These are phyloP conservation scores for Ptychochromis oligacanthus DNA, from an alignment of 2,113 vertebrate genomes.

Conservation along the genomic window DNA sequence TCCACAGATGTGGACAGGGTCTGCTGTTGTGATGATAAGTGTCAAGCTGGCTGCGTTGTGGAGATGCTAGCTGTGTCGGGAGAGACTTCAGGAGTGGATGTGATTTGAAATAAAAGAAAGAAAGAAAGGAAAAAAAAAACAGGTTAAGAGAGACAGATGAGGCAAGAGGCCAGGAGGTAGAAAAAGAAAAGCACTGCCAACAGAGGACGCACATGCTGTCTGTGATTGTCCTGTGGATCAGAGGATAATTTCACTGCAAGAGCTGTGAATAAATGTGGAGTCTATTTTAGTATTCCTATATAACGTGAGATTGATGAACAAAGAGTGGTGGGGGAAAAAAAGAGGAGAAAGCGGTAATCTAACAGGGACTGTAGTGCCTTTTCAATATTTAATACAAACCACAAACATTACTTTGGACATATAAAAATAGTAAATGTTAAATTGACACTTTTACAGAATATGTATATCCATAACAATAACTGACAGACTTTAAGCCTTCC, in stretches of 20 bases:
- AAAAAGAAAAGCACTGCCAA: background rate
- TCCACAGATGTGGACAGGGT: slow-evolving; percentile 1
- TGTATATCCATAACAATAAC: background rate
- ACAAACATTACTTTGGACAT: background rate
- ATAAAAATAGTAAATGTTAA: background rate
- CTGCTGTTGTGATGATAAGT: slow-evolving; percentile 27
- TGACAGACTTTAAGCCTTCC: background rate
- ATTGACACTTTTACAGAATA: background rate
- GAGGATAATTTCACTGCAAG: background rate
- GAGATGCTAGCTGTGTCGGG: background rate
- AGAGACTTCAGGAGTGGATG: slow-evolving; percentile 17
- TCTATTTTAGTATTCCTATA: background rate
- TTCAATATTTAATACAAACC: background rate
- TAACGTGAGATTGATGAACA: background rate
- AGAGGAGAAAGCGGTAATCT: background rate
- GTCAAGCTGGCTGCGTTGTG: background rate
- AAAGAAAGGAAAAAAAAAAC: background rate
- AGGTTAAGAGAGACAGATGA: slow-evolving; percentile 2
- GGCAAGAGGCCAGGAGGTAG: background rate
- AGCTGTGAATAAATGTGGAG: background rate
- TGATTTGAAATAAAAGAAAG: background rate
- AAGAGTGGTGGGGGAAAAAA: background rate
- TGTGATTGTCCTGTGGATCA: background rate
- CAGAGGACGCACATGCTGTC: background rate
- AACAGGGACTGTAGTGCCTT: background rate